phyloP scores from a whole-genome alignment of 2,797 vertebrate genomes.

The Thunnus albacares region DNA sequence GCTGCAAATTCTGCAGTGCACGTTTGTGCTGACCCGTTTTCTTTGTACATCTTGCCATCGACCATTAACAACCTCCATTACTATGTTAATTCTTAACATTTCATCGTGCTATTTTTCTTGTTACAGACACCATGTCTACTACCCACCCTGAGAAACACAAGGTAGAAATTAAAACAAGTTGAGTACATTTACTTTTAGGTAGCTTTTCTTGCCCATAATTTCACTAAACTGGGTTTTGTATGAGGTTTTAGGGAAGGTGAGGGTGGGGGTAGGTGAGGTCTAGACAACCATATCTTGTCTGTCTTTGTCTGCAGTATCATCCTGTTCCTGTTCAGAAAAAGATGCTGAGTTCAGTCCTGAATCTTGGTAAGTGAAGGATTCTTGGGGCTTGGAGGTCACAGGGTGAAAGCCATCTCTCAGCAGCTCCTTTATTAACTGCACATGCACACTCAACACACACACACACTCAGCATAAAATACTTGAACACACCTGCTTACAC shows the following conservation, averaged over 20 bases:
- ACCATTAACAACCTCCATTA: too few species aligned
- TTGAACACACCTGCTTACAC: neutral
- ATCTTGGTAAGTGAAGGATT: constrained; percentile 74
- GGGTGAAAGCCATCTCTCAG: constrained; percentile 81
- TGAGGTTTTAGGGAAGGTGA: constrained; percentile 1
- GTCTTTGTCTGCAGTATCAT: constrained; percentile 51
- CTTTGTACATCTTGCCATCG: too few species aligned
- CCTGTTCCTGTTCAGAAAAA: constrained; percentile 51
- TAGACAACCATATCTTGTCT: constrained; percentile 42
- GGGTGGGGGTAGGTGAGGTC: neutral
- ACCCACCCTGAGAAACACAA: neutral
- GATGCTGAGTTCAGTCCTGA: constrained; percentile 67
- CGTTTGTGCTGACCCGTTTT: too few species aligned
- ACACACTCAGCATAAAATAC: neutral
- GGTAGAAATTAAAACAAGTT: neutral
- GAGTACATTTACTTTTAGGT: neutral
- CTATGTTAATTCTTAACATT: too few species aligned
- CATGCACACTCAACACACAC: constrained; percentile 26
- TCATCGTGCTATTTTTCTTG: neutral
- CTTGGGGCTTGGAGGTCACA: constrained; percentile 71
- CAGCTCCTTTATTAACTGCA: constrained; percentile 83
- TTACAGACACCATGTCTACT: neutral
- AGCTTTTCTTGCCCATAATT: neutral
- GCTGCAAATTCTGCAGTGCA: too few species aligned
- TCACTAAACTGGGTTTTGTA: neutral